Percentiles rank a stretch among this genome's conserved stretches.
phyloP scores from a whole-genome alignment of 2,888 invertebrate genomes.

The Ochropleura plecta region DNA sequence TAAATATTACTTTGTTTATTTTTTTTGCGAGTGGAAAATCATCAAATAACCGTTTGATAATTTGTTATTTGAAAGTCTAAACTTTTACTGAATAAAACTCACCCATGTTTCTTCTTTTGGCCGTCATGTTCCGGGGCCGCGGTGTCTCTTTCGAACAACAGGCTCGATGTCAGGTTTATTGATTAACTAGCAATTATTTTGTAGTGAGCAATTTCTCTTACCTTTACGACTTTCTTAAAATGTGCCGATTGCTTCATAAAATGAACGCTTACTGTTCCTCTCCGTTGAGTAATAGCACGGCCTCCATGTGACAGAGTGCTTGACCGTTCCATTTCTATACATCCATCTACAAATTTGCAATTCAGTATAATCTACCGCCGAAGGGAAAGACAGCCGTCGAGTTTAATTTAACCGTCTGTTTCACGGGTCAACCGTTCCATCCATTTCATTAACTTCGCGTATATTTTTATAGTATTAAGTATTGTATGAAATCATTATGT shows the following conservation, averaged over 20 bases:
- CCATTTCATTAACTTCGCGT: slow-evolving; percentile 56
- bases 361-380: slow-evolving; percentile 77
- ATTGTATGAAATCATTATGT: slow-evolving; percentile 57
- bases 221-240: neutral
- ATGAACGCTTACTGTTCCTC: neutral
- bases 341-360: slow-evolving; percentile 76
- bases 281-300: neutral
- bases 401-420: slow-evolving; percentile 74
- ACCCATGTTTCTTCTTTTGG: too few relatives aligned
- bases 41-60: too few relatives aligned
- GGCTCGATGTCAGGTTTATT: too few relatives aligned
- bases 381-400: slow-evolving; percentile 73
- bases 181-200: neutral
- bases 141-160: too few relatives aligned
- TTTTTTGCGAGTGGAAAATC: too few relatives aligned
- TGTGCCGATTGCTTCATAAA: too few relatives aligned
- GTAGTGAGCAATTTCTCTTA: neutral
- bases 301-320: neutral
- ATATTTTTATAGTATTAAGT: slow-evolving; percentile 56
- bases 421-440: slow-evolving; percentile 61
- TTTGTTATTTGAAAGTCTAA: too few relatives aligned
- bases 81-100: too few relatives aligned
- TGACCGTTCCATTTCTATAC: slow-evolving; percentile 66
- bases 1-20: too few relatives aligned
- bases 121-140: too few relatives aligned